These are phyloP conservation scores for Charaxes varanes DNA, from an alignment of 1,140 invertebrate genomes.

Conservation along the genomic window DNA sequence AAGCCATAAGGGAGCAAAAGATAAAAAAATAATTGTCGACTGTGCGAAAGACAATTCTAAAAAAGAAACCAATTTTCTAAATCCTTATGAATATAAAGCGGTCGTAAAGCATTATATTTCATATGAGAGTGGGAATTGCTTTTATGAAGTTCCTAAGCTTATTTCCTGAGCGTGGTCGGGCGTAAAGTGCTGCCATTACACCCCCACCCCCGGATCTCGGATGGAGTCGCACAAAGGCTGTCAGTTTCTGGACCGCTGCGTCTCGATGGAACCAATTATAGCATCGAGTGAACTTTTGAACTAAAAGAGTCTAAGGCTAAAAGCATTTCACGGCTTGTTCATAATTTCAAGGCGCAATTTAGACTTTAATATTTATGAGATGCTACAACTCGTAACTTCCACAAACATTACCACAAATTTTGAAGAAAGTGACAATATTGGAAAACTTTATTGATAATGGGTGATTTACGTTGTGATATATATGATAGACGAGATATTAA, in stretches of 20 bases:
- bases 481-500: no score
- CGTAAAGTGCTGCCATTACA: slow-evolving; percentile 68
- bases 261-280: slow-evolving; percentile 56
- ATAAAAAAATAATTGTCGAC: no score
- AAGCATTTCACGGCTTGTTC: slow-evolving; percentile 13
- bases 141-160: slow-evolving; percentile 72
- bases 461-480: no score
- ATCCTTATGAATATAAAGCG: slow-evolving; percentile 68
- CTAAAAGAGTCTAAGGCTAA: slow-evolving; percentile 10
- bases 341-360: slow-evolving; percentile 1
- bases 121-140: slow-evolving; percentile 67
- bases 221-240: slow-evolving; percentile 54
- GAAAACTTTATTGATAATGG: no score
- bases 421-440: no score
- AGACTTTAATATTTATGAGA: not conserved
- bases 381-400: no score
- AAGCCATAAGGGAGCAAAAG: no score
- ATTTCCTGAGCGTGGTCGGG: slow-evolving; percentile 62
- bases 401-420: no score
- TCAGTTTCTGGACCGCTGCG: slow-evolving; percentile 52
- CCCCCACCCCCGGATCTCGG: slow-evolving; percentile 43
- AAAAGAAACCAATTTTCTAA: slow-evolving; percentile 41
- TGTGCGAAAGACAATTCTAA: slow-evolving; percentile 14
- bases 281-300: slow-evolving; percentile 18
- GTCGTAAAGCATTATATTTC: slow-evolving; percentile 65